These are phyloP conservation scores for Calephelis perditalis DNA, from an alignment of 2,888 invertebrate species.

Conservation along the genomic window DNA sequence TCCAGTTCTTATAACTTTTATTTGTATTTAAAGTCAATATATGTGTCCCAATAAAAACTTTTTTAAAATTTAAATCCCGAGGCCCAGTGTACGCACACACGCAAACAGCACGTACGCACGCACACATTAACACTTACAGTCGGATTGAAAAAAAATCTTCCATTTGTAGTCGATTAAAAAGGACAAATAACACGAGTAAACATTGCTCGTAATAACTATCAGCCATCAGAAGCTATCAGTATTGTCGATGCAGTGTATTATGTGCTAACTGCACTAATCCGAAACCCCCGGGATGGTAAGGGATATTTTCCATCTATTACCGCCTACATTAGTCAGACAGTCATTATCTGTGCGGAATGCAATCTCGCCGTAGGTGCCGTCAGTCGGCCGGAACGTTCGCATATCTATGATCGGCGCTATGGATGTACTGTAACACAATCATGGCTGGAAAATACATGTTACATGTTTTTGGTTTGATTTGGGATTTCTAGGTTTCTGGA, in stretches of 20 bases:
- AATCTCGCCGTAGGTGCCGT: constrained; percentile 52
- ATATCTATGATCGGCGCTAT: constrained; percentile 45
- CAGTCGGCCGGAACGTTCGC: constrained; percentile 35
- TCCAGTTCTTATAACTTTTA: no score
- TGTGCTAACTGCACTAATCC: constrained; percentile 20
- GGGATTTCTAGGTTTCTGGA: no score
- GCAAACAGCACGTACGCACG: no score
- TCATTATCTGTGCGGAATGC: constrained; percentile 56
- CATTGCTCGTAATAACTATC: not conserved
- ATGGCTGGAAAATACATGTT: not conserved
- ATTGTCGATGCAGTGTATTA: constrained; percentile 27
- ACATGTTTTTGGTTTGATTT: no score
- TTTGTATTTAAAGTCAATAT: no score
- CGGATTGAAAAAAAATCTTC: no score
- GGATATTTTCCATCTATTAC: constrained; percentile 59
- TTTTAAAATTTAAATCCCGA: no score
- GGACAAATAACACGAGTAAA: no score
- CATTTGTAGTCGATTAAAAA: no score
- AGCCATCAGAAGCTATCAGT: constrained; percentile 1
- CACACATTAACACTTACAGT: no score
- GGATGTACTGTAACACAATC: constrained; percentile 19
- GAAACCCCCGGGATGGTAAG: constrained; percentile 27
- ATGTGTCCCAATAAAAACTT: no score
- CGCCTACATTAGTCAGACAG: constrained; percentile 57
- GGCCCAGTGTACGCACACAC: no score